Evolutionary conservation across 1,140 invertebrate genomes (phyloP).

Genomic region (Amphibalanus amphitrite): DNA sequence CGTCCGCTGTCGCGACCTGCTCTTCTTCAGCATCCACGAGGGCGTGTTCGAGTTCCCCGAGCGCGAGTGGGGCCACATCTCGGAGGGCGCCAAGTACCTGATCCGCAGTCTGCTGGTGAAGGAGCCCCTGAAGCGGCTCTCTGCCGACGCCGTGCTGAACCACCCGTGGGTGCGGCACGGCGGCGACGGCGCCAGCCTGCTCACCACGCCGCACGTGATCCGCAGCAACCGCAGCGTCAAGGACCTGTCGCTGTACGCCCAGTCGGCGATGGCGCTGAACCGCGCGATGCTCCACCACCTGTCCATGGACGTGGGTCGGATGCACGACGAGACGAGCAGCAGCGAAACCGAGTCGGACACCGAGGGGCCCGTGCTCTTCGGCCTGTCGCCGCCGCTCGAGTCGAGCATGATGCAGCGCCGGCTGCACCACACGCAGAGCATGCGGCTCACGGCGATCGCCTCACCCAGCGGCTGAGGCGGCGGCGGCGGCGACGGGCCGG

Average conservation of each 20-base stretch:
- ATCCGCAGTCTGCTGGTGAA: conserved; percentile 73
- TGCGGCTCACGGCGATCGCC: background rate
- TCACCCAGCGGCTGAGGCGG: background rate
- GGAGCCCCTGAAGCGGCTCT: conserved; percentile 59
- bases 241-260: conserved; percentile 78
- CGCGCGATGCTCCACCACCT: conserved; percentile 83
- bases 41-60: conserved; percentile 82
- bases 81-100: conserved; percentile 80
- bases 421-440: conserved; percentile 6
- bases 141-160: conserved; percentile 64
- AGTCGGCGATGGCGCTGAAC: conserved; percentile 85
- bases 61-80: conserved; percentile 73
- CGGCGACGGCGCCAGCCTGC: conserved; percentile 29
- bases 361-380: conserved; percentile 31
- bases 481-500: no score
- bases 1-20: conserved; percentile 55
- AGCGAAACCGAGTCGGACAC: conserved; percentile 12
- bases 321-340: conserved; percentile 15
- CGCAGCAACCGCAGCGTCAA: conserved; percentile 76
- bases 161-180: conserved; percentile 59
- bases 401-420: conserved; percentile 64
- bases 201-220: conserved; percentile 70
- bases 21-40: conserved; percentile 56
- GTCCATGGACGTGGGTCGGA: conserved; percentile 43
- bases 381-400: conserved; percentile 65